Percentiles rank a stretch among this genome's conserved stretches.
phyloP scores from a whole-genome alignment of 2,797 vertebrate species.

The Protosalanx chinensis region DNA sequence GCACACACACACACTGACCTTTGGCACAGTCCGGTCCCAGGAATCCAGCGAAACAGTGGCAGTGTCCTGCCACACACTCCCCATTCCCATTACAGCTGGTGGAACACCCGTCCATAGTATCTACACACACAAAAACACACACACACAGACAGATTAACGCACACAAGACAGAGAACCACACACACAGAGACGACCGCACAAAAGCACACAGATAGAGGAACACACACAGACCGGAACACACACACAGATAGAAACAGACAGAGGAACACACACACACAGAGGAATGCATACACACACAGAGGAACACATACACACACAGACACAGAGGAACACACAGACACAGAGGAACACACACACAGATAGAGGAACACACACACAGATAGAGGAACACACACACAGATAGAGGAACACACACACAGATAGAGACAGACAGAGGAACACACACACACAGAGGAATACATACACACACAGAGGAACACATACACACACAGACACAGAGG shows the following conservation, averaged over 20 bases:
- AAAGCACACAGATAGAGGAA: conserved; percentile 14
- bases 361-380: conserved; percentile 28
- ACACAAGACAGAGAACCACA: background rate
- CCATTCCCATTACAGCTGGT: conserved; percentile 94
- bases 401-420: background rate
- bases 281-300: conserved; percentile 12
- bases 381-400: conserved; percentile 1
- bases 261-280: background rate
- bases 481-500: conserved; percentile 8
- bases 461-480: conserved; percentile 4
- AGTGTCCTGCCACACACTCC: conserved; percentile 93
- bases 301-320: conserved; percentile 10
- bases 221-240: background rate
- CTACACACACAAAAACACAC: conserved; percentile 53
- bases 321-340: no score
- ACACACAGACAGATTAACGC: conserved; percentile 19
- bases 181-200: conserved; percentile 13
- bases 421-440: no score
- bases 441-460: conserved; percentile 4
- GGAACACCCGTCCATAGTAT: conserved; percentile 92
- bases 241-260: background rate
- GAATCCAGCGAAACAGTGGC: conserved; percentile 93
- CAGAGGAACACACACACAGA: conserved; percentile 12
- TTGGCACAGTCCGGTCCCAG: conserved; percentile 92
- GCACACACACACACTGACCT: conserved; percentile 67